Percentiles rank a stretch among this genome's conserved stretches.
Evolutionary conservation across 1,140 invertebrate species (phyloP).

Genomic region (Drosophila repletoides): DNA sequence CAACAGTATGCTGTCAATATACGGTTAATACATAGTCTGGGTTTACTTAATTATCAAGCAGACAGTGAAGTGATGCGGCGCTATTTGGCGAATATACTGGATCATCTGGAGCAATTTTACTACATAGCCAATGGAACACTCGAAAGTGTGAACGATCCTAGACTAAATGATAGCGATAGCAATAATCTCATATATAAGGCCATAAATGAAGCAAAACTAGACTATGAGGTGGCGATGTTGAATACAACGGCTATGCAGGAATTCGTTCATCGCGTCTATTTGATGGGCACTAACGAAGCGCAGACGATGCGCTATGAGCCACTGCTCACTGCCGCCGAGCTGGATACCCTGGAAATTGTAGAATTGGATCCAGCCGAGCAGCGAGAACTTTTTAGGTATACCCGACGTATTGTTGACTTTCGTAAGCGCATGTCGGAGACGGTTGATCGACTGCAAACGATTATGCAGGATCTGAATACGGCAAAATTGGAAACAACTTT

Average conservation of each 20-base stretch:
- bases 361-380: constrained; percentile 31
- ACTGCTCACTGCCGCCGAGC: constrained; percentile 41
- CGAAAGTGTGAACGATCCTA: not conserved
- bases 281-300: constrained; percentile 54
- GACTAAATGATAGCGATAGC: not conserved
- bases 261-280: constrained; percentile 62
- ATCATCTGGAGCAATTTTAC: constrained; percentile 25
- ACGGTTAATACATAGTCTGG: constrained; percentile 39
- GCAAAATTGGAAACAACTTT: not conserved
- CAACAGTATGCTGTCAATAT: constrained; percentile 62
- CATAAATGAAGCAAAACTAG: constrained; percentile 22
- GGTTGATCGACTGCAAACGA: constrained; percentile 65
- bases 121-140: not conserved
- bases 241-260: constrained; percentile 75
- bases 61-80: constrained; percentile 33
- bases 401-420: constrained; percentile 62
- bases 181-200: constrained; percentile 8
- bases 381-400: constrained; percentile 59
- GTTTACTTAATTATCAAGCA: constrained; percentile 39
- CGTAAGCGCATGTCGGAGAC: constrained; percentile 75
- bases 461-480: constrained; percentile 57
- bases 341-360: constrained; percentile 9
- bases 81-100: constrained; percentile 42
- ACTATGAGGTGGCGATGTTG: constrained; percentile 44
- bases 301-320: constrained; percentile 26